Evolutionary conservation across 2,797 vertebrate genomes (phyloP), one percentile per base, ranked within the genome.

Genomic region (Okamejei kenojei): DNA sequence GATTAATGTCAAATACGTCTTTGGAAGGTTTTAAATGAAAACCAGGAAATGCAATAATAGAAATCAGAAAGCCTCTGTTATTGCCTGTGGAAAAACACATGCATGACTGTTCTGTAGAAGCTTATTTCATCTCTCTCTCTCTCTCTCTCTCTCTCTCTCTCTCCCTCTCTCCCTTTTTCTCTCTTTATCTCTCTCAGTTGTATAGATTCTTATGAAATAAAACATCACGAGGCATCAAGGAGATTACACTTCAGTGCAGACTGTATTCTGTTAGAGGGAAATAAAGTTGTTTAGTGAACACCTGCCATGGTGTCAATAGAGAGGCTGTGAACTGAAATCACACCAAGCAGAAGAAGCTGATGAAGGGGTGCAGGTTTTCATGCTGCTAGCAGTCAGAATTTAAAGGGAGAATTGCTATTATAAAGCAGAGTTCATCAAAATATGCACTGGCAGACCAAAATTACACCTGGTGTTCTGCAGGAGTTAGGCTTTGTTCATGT

Each of bases 281-380:
- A 94, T 95, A 94, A 95, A 95, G 94, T 95, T 95, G 94, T 95
- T 94, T 95, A 94, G 94, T 94, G 95, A 96, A 95, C 96, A 96
- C 96, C 96, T 96, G 95, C 95, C 95, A 95, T 94, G 95, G 95
- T 95, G 95, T 96, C 95, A 96, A 96, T 96, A 95, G 95, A 95
- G 94, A 94, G 94, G 90, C 94, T 94, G 93, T 94, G 95, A 95
- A 95, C 93, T 94, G 94, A 95, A 96, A 95, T 95, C 95, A 94
- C 94, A 94, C 94, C 94, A 95, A 95, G 95, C 95, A 95, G 94
- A 94, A 93, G 94, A 94, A 94, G 94, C 94, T 95, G 94, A 94
- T 95, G 94, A 94, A 94, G 94, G 94, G 94, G 93, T 94, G 93
- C 93, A 93, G 93, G 93, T 94, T 94, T 94, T 94, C 94, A 93